Base-by-base conservation (phyloP, 2,113 vertebrate genomes). In the Oriolus oriolus region DNA sequence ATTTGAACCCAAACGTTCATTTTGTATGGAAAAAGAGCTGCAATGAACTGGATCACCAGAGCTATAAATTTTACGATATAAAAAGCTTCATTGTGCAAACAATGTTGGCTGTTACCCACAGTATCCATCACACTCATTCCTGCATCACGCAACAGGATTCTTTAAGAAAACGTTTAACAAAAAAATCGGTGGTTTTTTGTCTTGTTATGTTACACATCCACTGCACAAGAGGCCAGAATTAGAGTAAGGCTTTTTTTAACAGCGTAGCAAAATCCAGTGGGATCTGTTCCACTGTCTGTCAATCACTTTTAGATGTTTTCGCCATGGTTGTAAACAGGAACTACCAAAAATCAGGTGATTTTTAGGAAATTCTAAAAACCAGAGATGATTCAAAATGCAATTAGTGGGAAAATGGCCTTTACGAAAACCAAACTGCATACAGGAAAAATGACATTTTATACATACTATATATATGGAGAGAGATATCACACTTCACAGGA, bases 1-100 rank as follows among this genome's bases (percentile, higher is more conserved):
- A 50, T 81, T 93, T 96, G 93, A 97, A 93, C 92, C 35, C 75
- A 92, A 63, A 63, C 16, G 14, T 88, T 81, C 81, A 59, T 59
- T 90, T 68, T 75, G 54, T 74, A 26, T 60, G 59, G 42, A 33
- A 83, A 77, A 93, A 88, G 56, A 78, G 6, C 53, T 86, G 52
- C 59, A 63, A n/a, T 47, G 50, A 59, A 31, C 30, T 54, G 39
- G 24, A 85, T 75, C 75, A 86, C 52, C 27, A 88, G 47, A 77
- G 41, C 57, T 66, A 77, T 81, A 90, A 84, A 77, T 49, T 54
- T 33, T 59, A 41, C 17, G 56, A 23, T 10, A 54, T 49, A 59
- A 84, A 95, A 87, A 73, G 37, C 41, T 83, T 65, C 59, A 37
- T 77, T 85, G 61, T 85, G 63, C 71, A 93, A 47, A 63, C 35